phyloP scores from a whole-genome alignment of 2,888 invertebrate genomes.

The Patella pellucida region DNA sequence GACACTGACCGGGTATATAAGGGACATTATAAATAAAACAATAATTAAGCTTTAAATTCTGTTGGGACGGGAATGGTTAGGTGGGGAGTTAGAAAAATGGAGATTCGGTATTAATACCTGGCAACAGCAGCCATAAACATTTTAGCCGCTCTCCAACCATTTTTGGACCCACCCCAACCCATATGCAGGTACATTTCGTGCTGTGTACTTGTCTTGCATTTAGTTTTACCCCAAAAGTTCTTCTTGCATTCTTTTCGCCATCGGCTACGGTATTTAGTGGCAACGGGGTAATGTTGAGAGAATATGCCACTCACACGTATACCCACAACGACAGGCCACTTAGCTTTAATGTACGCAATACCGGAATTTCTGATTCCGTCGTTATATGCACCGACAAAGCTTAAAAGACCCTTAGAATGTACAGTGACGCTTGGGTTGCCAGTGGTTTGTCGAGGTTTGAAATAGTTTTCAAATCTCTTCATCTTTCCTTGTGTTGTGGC shows the following conservation, averaged over 20 bases:
- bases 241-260: conserved; percentile 20
- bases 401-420: not conserved
- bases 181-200: conserved; percentile 32
- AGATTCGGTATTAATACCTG: not conserved
- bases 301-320: conserved; percentile 24
- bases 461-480: conserved; percentile 26
- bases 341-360: conserved; percentile 17
- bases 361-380: conserved; percentile 16
- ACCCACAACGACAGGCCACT: conserved; percentile 30
- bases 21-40: too few relatives aligned
- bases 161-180: conserved; percentile 28
- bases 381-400: conserved; percentile 24
- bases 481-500: conserved; percentile 26
- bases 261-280: conserved; percentile 26
- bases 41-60: too few relatives aligned
- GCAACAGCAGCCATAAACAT: conserved; percentile 30
- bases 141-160: conserved; percentile 26
- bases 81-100: too few relatives aligned
- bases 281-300: conserved; percentile 33
- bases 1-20: too few relatives aligned
- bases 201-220: conserved; percentile 17
- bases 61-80: too few relatives aligned
- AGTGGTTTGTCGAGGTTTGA: conserved; percentile 18
- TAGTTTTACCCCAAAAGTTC: conserved; percentile 15
- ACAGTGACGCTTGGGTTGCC: conserved; percentile 13